Evolutionary conservation across 2,113 vertebrate genomes (phyloP), one percentile per base, ranked within the genome.

Genomic region (Willisornis vidua): DNA sequence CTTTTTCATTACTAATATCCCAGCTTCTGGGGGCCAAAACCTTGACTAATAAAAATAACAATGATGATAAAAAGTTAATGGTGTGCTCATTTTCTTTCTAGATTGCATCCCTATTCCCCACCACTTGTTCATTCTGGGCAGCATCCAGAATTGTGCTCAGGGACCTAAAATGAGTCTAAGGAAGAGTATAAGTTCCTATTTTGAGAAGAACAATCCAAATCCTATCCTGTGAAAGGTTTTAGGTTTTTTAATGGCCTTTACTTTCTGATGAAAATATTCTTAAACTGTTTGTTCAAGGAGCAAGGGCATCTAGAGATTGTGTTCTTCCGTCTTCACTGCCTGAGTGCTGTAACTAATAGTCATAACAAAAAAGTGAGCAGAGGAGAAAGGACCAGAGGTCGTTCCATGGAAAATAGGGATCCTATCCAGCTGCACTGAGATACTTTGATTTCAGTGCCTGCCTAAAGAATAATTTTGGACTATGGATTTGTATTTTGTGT

Each of bases 11-110:
- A 75, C 46, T 74, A 89, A 79, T 80, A 24, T 12, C 35, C 35
- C 7, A 39, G 43, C 46, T 89, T 79, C 78, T 73, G 31, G 14
- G 35, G 55, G 49, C 67, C 87, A 83, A 93, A 93, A 54, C 16
- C 31, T 80, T 79, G 77, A 89, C 68, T 96, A 92, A 87, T 90
- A 81, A 91, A 94, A 96, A 87, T 62, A 93, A 94, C 54, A 89
- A 76, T 52, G 48, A 85, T 51, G 67, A 91, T 82, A 92, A 94
- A 65, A 95, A 80, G 23, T 66, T 95, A 75, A 82, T 33, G 6
- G 70, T 90, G 54, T 19, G 5, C 14, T 89, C 31, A 51, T 82
- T 87, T 68, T 82, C 37, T 87, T 78, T 82, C 37, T 65, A n/a
- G 65, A 51, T 62, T 87, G 20, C 26, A 85, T 51, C 71, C 62